Base-by-base conservation (phyloP, 2,113 vertebrate genomes). In the Scortum barcoo region DNA sequence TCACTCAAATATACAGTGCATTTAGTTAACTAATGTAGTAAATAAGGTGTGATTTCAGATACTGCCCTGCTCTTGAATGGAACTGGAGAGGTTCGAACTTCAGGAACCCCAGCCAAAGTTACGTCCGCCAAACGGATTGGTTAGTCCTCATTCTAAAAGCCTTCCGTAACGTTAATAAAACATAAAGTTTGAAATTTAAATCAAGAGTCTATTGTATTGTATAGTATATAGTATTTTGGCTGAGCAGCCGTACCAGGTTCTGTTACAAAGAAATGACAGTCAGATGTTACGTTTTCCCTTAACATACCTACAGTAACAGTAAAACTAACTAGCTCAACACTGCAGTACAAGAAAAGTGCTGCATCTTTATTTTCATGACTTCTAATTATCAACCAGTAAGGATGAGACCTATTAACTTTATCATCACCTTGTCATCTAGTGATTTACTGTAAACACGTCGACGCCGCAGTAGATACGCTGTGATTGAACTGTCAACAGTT, bases 401-500 rank as follows among this genome's bases (percentile, higher is more conserved):
- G 9, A 63, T n/a, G 20, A 5, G 38, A n/a, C 36, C 3, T 42
- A 36, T 42, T n/a, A 60, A 7, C 24, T 44, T 44, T 44, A 44
- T 11, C 42, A 5, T 28, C 9, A 28, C 51, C 11, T 22, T 79
- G 50, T 63, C 16, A 42, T 56, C 22, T 13, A 14, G 72, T 33
- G n/a, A 62, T 61, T 24, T 38, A 40, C 40, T 22, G 50, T 70
- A 42, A 61, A 65, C 42, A 46, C 0, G 12, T 2, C 17, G 69
- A 42, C 14, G 19, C 16, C 14, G 3, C 42, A 66, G 75, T 42
- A 62, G 12, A 51, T 38, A 5, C 26, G 24, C 58, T 38, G 24
- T 66, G 26, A 79, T 22, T 81, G 60, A 69, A 75, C 48, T 80
- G 74, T 66, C 72, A 76, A 16, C 61, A 42, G n/a, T 69, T 61